Conservation (phyloP, 92 coral and sea anemone genomes). For the Palythoa heliodiscus region DNA sequence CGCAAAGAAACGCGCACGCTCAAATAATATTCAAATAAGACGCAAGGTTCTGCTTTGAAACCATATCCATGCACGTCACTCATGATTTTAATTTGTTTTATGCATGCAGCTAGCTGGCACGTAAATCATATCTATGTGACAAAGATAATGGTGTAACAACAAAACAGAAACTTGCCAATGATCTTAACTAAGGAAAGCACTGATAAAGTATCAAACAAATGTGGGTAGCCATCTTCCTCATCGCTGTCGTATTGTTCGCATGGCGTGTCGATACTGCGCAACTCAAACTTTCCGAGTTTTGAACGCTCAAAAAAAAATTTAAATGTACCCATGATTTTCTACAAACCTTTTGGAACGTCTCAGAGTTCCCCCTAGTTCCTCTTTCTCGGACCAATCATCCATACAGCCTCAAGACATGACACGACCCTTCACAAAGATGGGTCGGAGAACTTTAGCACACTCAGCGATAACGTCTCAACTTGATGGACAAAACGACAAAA, state of each 20-base stretch:
- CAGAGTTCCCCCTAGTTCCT: constrained; percentile 98
- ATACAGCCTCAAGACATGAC: constrained; percentile 93
- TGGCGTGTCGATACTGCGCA: constrained; percentile 28
- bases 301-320: background rate
- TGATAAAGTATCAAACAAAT: constrained; percentile 10
- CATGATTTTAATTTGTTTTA: constrained; percentile 2
- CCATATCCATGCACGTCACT: constrained; percentile 34
- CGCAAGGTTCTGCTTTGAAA: constrained; percentile 33
- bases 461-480: constrained; percentile 31
- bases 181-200: background rate
- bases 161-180: background rate
- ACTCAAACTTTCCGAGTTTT: background rate
- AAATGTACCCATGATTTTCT: background rate
- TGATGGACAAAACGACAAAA: constrained; percentile 13
- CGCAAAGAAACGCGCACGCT: constrained; percentile 37
- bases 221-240: constrained; percentile 33
- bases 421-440: constrained; percentile 84
- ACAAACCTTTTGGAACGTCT: constrained; percentile 96
- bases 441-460: constrained; percentile 52
- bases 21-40: constrained; percentile 29
- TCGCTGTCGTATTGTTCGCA: constrained; percentile 39
- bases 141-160: background rate
- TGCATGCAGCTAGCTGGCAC: background rate
- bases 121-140: background rate
- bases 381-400: constrained; percentile 99